Percentiles rank a stretch among this genome's conserved stretches.
These are phyloP conservation scores for Zaprionus camerounensis DNA, from an alignment of 1,140 invertebrate species.

Conservation along the genomic window DNA sequence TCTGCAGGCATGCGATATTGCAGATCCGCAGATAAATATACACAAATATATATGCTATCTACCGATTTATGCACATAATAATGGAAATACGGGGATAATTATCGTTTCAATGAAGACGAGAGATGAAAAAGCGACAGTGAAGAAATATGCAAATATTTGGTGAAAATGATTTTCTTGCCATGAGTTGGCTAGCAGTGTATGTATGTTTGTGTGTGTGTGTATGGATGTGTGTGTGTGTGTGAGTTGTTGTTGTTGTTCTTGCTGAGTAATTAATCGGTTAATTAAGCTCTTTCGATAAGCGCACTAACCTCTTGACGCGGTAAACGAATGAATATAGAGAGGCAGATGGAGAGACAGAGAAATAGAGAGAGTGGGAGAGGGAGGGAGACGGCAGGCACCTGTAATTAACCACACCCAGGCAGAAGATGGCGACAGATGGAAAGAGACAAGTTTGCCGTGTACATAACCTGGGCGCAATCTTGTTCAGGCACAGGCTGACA, in stretches of 20 bases:
- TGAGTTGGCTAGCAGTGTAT: background rate
- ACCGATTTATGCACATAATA: background rate
- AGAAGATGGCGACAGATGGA: conserved; percentile 12
- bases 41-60: background rate
- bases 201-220: background rate
- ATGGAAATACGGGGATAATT: background rate
- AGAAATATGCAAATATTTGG: conserved; percentile 9
- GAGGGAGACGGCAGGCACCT: conserved; percentile 13
- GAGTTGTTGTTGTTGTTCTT: background rate
- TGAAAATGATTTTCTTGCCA: conserved; percentile 13
- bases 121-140: background rate
- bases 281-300: conserved; percentile 50
- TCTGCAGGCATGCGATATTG: background rate
- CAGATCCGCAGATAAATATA: background rate
- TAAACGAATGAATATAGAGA: conserved; percentile 20
- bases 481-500: conserved; percentile 23
- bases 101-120: background rate
- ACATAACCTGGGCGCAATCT: conserved; percentile 51
- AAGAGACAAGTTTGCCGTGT: conserved; percentile 37
- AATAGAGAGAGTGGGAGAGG: background rate
- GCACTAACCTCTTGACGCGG: conserved; percentile 38
- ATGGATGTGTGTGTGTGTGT: too few relatives aligned
- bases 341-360: background rate
- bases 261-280: conserved; percentile 34
- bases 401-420: conserved; percentile 46